Evolutionary conservation across 2,113 vertebrate species (phyloP).

Genomic region (Apodemus speciosus): DNA sequence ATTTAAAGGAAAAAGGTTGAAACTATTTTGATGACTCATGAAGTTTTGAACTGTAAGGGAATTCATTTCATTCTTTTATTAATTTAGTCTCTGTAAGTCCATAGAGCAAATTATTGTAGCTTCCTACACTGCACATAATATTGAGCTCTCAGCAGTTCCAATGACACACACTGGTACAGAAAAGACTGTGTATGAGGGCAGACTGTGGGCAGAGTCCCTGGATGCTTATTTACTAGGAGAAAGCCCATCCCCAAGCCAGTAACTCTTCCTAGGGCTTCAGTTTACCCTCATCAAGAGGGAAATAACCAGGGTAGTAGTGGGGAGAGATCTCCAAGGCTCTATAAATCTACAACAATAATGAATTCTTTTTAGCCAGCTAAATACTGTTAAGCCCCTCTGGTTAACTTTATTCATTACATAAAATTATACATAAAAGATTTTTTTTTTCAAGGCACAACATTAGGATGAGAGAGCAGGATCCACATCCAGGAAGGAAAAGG

Average conservation of each 20-base stretch:
- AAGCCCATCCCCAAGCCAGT: not conserved
- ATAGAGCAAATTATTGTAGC: not conserved
- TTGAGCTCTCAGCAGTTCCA: not conserved
- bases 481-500: not conserved
- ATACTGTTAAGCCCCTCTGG: not conserved
- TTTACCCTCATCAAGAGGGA: not conserved
- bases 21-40: constrained; percentile 9
- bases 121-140: not conserved
- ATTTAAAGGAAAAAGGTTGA: constrained; percentile 15
- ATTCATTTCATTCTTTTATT: constrained; percentile 48
- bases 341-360: constrained; percentile 11
- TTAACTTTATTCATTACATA: constrained; percentile 1
- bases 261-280: not conserved
- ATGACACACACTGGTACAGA: not conserved
- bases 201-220: not conserved
- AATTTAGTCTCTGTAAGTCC: not conserved
- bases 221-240: not conserved
- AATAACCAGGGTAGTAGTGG: no score
- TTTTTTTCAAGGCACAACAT: constrained; percentile 20
- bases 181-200: not conserved
- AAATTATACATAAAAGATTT: constrained; percentile 28
- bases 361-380: constrained; percentile 57
- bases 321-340: not conserved
- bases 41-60: constrained; percentile 46
- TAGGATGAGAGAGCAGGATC: not conserved